Evolutionary conservation across 2,888 invertebrate species (phyloP), one percentile per base, ranked within the genome.

Genomic region (Oxyscelio sp.): DNA sequence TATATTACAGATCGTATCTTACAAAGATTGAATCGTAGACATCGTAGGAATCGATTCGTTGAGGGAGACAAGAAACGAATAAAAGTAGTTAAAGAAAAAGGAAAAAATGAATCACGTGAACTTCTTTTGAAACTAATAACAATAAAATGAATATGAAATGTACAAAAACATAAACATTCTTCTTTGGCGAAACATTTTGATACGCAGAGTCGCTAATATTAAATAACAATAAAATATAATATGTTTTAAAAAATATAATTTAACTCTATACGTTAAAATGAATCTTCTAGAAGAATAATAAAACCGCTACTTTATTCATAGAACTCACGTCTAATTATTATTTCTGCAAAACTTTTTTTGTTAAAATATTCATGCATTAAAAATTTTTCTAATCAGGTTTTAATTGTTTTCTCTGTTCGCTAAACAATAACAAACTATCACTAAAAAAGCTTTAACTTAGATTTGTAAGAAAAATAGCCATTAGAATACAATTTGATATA

Each of bases 1-100:
- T 90, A 90, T 90, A 82, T 87, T 92, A 91, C 92, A 93, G 93
- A 90, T 80, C 83, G 91, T 93, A 90, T 92, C 91, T 90, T 92
- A 92, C 92, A 92, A 91, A 90, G 90, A 89, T 88, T 92, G 91
- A 85, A 84, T 85, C 84, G 73, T 89, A 85, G 86, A 90, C 79
- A 90, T 92, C 61, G 87, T 92, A 86, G 91, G 91, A 87, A 88
- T 92, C 68, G 90, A 88, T 82, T 85, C 85, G 85, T 70, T 85
- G 75, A 86, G 88, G 87, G 86, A 87, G 86, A 89, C 65, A 83
- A 86, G 61, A 50, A 31, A 65, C 17, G 24, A 31, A 58, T 21
- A 3, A 38, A n/a, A 8, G 38, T 31, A 38, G 13, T 8, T 66
- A 56, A 54, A 63, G 17, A 59, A 61, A 52, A 4, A 9, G 24